Conservation (phyloP, 2,113 vertebrate species). For the Cynocephalus volans region DNA sequence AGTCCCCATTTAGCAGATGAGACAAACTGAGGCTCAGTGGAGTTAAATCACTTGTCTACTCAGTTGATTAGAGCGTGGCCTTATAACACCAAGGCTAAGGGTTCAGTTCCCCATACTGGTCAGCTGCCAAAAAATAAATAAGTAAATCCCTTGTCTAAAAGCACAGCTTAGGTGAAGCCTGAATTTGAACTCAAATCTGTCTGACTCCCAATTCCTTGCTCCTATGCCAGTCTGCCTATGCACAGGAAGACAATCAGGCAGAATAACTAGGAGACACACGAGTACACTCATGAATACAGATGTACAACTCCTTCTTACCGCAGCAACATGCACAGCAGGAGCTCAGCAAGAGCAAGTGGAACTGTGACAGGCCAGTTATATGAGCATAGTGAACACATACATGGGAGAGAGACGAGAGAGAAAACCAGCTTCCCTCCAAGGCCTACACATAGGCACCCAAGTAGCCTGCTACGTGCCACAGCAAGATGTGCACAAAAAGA, state of each 20-base stretch:
- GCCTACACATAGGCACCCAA: background rate
- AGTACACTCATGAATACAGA: rapidly evolving
- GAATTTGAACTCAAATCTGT: background rate
- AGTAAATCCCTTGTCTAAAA: background rate
- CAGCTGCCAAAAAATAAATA: too few relatives aligned
- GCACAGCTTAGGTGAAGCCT: background rate
- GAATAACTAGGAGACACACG: background rate
- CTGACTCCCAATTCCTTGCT: background rate
- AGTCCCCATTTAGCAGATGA: background rate
- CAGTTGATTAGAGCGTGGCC: too few relatives aligned
- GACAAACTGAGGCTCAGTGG: background rate
- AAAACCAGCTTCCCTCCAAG: background rate
- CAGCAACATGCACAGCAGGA: background rate
- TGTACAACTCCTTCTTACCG: background rate
- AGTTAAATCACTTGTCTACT: background rate
- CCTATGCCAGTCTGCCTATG: background rate
- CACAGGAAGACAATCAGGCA: background rate
- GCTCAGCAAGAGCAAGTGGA: background rate
- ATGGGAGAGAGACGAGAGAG: background rate
- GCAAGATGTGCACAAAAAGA: background rate
- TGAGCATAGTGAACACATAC: background rate
- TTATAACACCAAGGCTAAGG: too few relatives aligned
- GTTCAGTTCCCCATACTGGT: too few relatives aligned
- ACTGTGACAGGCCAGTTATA: background rate
- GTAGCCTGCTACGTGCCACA: background rate